Evolutionary conservation across 2,797 vertebrate genomes (phyloP), one percentile per base, ranked within the genome.

Genomic region (Rhinella marina): DNA sequence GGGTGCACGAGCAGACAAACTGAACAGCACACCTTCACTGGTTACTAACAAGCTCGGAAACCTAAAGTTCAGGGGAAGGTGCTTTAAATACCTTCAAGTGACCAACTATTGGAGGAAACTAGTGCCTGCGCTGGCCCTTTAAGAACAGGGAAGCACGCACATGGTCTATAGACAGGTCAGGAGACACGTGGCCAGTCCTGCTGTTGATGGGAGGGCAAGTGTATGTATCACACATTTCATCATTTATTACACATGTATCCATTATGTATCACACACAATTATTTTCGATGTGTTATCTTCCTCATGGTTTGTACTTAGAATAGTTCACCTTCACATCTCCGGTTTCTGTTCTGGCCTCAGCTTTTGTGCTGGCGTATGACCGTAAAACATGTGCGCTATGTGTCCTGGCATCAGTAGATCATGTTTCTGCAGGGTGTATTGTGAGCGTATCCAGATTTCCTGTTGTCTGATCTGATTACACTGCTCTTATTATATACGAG

Each of bases 391-490:
- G 48, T 64, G 29, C 23, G 6, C 48, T 72, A 8, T 83, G 82
- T 54, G 72, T 85, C 16, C 62, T 54, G 61, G 76, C 41, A 64
- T 10, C 16, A 52, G 77, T 27, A 56, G 50, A 7, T 86, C 75
- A 70, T 16, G 48, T 68, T 79, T 78, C 25, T 86, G 59, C 76
- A 75, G 72, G 41, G 41, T 12, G 27, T 29, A n/a, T 68, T 68
- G 29, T 70, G 76, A 86, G 84, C 21, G 54, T 68, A 68, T 68
- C 84, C 84, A 86, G 84, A 79, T 79, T 79, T 86, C 84, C 84
- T 86, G 75, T 79, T 80, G 62, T 68, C 81, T 86, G 84, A 86
- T 86, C 62, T 29, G 75, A 86, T 86, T 78, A 86, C 75, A 57
- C 84, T 12, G 56, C 13, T 57, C 57, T 64, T 62, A 76, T 85